phyloP scores from a whole-genome alignment of 1,140 invertebrate genomes.

The Popillia japonica region DNA sequence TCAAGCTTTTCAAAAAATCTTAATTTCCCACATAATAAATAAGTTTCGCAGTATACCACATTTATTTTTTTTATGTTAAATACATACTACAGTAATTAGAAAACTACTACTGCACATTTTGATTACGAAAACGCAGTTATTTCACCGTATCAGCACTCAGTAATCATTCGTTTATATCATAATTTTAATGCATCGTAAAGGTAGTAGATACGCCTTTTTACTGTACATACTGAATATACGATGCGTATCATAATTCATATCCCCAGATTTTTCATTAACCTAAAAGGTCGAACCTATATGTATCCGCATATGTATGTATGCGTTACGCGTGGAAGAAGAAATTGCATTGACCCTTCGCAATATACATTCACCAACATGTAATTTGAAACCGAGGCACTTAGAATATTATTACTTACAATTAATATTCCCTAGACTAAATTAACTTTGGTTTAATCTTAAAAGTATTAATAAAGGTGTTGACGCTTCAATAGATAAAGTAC shows the following conservation, averaged over 20 bases:
- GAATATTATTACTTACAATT: not conserved
- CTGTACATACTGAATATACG: not conserved
- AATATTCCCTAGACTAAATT: no score
- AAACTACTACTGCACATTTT: no score
- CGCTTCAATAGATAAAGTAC: no score
- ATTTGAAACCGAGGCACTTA: not conserved
- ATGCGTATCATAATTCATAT: not conserved
- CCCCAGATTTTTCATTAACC: not conserved
- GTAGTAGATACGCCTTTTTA: not conserved
- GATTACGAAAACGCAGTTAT: no score
- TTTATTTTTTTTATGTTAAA: no score
- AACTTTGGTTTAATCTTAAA: no score
- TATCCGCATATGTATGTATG: not conserved
- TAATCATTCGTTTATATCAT: not conserved
- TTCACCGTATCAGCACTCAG: not conserved
- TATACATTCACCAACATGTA: not conserved
- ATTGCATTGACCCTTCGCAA: not conserved
- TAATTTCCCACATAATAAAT: no score
- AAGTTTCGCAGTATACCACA: no score
- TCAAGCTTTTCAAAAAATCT: no score
- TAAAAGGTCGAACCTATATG: constrained; percentile 14
- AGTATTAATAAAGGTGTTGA: no score
- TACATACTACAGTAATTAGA: no score
- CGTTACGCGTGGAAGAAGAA: not conserved
- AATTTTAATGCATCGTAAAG: not conserved